These are phyloP conservation scores for Colistium nudipinnis DNA, from an alignment of 2,113 vertebrate genomes.

Conservation along the genomic window DNA sequence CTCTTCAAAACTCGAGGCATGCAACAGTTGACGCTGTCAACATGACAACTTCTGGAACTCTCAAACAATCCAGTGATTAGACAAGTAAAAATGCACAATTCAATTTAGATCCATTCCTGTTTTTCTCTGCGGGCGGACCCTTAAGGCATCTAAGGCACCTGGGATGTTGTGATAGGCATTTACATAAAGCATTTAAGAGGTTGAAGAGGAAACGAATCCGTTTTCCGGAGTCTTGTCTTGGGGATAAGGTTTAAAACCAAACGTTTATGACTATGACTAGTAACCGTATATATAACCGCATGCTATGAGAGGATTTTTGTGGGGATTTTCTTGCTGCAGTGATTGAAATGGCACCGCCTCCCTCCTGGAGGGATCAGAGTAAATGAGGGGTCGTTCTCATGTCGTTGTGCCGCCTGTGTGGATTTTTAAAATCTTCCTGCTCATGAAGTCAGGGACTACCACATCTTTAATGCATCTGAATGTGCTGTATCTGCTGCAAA, in stretches of 20 bases:
- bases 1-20: not conserved
- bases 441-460: conserved; percentile 39
- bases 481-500: conserved; percentile 1
- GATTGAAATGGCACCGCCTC: conserved; percentile 56
- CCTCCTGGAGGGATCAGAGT: conserved; percentile 57
- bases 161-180: not conserved
- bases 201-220: too few species aligned
- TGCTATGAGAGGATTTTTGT: too few species aligned
- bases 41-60: not conserved
- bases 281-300: too few species aligned
- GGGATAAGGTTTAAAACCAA: too few species aligned
- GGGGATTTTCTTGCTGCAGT: conserved; percentile 24
- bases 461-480: conserved; percentile 28
- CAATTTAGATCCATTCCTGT: not conserved
- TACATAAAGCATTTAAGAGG: too few species aligned
- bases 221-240: too few species aligned
- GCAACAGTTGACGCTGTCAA: not conserved
- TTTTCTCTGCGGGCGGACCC: not conserved
- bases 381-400: conserved; percentile 61
- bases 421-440: conserved; percentile 60
- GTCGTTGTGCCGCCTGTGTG: conserved; percentile 34
- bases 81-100: not conserved
- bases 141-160: not conserved
- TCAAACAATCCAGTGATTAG: not conserved
- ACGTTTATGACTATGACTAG: too few species aligned